These are phyloP conservation scores for Polietes domitor DNA, from an alignment of 2,888 invertebrate species.

Conservation along the genomic window DNA sequence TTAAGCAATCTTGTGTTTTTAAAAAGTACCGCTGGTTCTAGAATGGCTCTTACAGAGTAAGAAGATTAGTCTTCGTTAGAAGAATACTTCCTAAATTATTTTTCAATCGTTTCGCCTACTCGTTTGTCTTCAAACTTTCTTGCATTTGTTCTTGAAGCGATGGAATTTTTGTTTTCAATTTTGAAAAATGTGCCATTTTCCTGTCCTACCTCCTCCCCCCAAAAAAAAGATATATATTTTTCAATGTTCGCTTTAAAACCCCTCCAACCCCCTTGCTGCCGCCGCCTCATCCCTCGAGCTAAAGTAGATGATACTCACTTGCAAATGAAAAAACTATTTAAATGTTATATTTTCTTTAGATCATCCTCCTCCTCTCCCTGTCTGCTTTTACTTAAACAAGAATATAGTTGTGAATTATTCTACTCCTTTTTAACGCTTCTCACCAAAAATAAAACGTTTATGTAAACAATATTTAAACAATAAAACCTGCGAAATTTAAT, in stretches of 20 bases:
- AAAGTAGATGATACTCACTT: slow-evolving; percentile 22
- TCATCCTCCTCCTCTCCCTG: background rate
- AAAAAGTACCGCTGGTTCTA: no score
- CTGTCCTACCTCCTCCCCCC: background rate
- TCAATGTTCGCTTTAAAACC: slow-evolving; percentile 12
- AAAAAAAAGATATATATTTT: background rate
- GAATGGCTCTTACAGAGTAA: no score
- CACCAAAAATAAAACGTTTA: slow-evolving; percentile 53
- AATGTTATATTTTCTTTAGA: slow-evolving; percentile 3
- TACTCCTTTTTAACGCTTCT: slow-evolving; percentile 42
- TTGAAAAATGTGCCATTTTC: slow-evolving; percentile 28
- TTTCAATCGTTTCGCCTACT: background rate
- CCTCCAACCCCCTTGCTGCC: no score
- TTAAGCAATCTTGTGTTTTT: no score
- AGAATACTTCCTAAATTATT: no score
- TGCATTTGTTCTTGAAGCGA: background rate
- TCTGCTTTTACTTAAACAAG: slow-evolving; percentile 19
- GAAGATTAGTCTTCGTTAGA: no score
- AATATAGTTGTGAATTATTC: slow-evolving; percentile 24
- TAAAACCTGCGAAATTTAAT: slow-evolving; percentile 4
- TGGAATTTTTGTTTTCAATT: slow-evolving; percentile 12
- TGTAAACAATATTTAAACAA: background rate
- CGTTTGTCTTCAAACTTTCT: background rate
- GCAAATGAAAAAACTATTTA: background rate
- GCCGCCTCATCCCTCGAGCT: background rate